phyloP scores from a whole-genome alignment of 2,797 vertebrate species.

The Rhinella marina region DNA sequence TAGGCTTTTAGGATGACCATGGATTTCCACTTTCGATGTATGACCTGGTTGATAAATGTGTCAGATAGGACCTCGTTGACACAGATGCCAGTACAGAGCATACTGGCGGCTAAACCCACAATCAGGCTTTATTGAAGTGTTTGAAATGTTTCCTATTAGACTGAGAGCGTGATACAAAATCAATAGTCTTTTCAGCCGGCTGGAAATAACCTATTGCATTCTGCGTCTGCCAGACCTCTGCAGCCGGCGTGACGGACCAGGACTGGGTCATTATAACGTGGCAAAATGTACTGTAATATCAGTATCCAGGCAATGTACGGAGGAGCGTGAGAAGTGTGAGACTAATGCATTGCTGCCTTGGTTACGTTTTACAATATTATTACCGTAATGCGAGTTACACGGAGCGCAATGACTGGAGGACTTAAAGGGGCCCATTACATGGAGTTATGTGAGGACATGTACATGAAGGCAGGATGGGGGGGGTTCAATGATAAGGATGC shows the following conservation, averaged over 20 bases:
- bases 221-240: constrained; percentile 27
- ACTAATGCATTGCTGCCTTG: background rate
- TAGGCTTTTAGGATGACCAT: background rate
- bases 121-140: constrained; percentile 18
- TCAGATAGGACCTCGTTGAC: background rate
- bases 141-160: constrained; percentile 46
- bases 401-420: background rate
- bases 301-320: constrained; percentile 19
- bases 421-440: background rate
- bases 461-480: background rate
- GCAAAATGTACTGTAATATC: constrained; percentile 8
- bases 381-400: background rate
- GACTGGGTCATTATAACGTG: background rate
- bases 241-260: background rate
- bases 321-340: background rate
- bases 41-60: background rate
- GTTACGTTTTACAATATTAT: constrained; percentile 15
- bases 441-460: background rate
- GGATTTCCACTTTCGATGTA: background rate
- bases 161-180: constrained; percentile 25
- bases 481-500: no score
- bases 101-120: background rate
- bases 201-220: constrained; percentile 46
- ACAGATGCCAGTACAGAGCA: background rate
- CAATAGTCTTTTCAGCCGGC: constrained; percentile 30